Conservation (phyloP, 2,113 vertebrate genomes). For the Cyphomyrus discorhynchus region DNA sequence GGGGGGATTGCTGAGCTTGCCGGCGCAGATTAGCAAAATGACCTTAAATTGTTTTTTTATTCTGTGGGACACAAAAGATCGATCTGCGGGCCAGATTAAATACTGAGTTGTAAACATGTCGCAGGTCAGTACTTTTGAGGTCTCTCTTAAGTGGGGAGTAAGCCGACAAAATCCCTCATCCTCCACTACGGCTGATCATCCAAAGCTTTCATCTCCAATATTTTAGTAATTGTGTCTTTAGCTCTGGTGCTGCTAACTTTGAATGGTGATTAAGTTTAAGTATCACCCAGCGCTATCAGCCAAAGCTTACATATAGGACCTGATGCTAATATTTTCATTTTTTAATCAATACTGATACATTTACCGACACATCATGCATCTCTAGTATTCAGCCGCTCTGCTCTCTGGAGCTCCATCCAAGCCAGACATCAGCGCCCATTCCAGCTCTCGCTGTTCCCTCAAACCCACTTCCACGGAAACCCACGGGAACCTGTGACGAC, state of each 20-base stretch:
- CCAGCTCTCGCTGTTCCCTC: neutral
- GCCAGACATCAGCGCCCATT: neutral
- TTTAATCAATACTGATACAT: neutral
- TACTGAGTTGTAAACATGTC: neutral
- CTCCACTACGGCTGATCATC: neutral
- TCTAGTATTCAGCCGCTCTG: neutral
- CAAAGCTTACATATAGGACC: neutral
- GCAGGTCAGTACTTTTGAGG: neutral
- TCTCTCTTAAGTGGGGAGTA: neutral
- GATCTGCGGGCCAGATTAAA: neutral
- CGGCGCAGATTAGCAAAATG: neutral
- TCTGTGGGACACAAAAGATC: neutral
- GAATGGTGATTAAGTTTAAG: neutral
- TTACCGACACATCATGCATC: neutral
- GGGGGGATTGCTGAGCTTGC: neutral
- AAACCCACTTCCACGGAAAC: neutral
- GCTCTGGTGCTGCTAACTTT: neutral
- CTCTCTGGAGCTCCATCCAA: neutral
- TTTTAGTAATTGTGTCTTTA: neutral
- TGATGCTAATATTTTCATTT: neutral
- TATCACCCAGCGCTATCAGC: neutral
- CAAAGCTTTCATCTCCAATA: neutral
- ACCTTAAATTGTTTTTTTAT: neutral
- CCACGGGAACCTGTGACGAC: neutral
- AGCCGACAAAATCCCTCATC: neutral